A percentile compares a stretch with the other conserved stretches of the same genome.
Conservation (phyloP, 30 jellyfish, hydroid and myxozoan genomes). For the Pseudorhiza aurosa region DNA sequence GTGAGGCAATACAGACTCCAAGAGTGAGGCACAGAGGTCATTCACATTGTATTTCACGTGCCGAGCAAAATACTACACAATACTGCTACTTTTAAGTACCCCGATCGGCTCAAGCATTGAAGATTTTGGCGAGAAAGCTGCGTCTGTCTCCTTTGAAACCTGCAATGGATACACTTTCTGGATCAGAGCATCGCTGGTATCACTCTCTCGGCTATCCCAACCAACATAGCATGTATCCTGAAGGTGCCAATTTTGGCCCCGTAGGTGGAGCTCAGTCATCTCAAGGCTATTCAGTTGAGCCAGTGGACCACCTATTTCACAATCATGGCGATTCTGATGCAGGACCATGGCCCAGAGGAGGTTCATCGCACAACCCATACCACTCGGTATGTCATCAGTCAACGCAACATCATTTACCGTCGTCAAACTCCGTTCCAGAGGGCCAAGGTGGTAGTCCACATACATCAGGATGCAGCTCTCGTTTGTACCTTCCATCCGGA, state of each 20-base stretch:
- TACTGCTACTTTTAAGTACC: too few species aligned
- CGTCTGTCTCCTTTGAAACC: too few species aligned
- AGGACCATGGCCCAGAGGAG: conserved; percentile 68
- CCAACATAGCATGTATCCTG: conserved; percentile 76
- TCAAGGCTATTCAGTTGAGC: conserved; percentile 61
- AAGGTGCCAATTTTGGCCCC: conserved; percentile 61
- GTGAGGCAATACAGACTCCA: too few species aligned
- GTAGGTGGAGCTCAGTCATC: conserved; percentile 69
- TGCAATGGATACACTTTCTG: conserved; percentile 59
- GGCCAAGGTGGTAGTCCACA: conserved; percentile 55
- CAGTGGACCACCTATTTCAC: conserved; percentile 66
- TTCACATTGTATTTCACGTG: too few species aligned
- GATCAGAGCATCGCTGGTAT: conserved; percentile 86
- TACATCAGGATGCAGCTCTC: conserved; percentile 78
- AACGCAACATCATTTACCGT: conserved; percentile 65
- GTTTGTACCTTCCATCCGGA: conserved; percentile 77
- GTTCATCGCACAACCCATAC: conserved; percentile 62
- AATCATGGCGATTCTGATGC: conserved; percentile 69
- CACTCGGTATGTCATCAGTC: conserved; percentile 78
- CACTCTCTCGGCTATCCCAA: conserved; percentile 77
- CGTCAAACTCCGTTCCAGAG: conserved; percentile 48
- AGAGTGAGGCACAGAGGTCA: too few species aligned
- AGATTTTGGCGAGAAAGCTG: too few species aligned
- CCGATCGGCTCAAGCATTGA: too few species aligned
- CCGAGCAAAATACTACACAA: too few species aligned